A percentile compares a stretch with the other conserved stretches of the same genome.
These are phyloP conservation scores for Cettia cetti DNA, from an alignment of 2,113 vertebrate genomes.

Conservation along the genomic window DNA sequence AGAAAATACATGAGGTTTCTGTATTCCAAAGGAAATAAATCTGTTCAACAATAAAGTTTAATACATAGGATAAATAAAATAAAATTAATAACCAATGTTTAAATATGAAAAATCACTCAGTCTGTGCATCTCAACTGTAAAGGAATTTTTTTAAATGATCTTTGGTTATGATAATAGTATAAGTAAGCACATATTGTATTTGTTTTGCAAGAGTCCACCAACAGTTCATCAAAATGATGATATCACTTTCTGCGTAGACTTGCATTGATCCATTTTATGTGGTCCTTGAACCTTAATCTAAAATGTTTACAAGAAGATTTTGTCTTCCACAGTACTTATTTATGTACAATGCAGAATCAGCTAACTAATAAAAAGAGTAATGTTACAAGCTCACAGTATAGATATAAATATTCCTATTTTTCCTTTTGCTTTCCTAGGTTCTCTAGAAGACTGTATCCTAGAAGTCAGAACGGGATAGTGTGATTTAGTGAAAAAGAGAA, in stretches of 20 bases:
- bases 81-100: not conserved
- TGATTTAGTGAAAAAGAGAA: not conserved
- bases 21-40: not conserved
- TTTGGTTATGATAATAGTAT: not conserved
- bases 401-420: not conserved
- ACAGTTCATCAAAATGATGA: rapidly evolving
- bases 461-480: not conserved
- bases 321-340: not conserved
- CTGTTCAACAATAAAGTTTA: not conserved
- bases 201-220: not conserved
- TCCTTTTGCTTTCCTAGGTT: not conserved
- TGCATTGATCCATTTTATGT: not conserved
- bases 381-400: not conserved
- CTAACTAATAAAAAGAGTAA: not conserved
- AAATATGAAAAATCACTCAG: not conserved
- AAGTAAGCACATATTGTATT: not conserved
- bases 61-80: not conserved
- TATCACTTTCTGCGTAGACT: not conserved
- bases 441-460: not conserved
- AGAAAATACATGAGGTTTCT: not conserved
- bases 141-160: not conserved
- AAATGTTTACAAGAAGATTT: not conserved
- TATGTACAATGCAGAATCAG: not conserved
- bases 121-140: not conserved
- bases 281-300: not conserved